Percentiles rank a stretch among this genome's conserved stretches.
Conservation (phyloP, 2,113 vertebrate species). For the Toxotes jaculatrix region DNA sequence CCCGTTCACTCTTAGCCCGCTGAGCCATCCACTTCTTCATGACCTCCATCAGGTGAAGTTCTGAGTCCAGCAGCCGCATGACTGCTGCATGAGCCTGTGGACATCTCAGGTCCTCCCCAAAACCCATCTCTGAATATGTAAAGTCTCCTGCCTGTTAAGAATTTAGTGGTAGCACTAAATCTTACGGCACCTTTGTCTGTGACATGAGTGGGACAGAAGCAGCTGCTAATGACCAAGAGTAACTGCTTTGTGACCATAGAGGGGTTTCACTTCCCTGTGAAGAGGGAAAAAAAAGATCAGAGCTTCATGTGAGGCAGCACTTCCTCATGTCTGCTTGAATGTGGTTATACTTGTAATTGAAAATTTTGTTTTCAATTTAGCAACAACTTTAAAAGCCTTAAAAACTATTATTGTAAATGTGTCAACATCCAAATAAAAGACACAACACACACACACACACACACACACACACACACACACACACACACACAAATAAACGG, state of each 20-base stretch:
- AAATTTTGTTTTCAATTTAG: constrained; percentile 41
- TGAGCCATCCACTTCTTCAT: constrained; percentile 98
- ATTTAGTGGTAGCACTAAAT: neutral
- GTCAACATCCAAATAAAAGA: neutral
- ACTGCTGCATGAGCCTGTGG: constrained; percentile 89
- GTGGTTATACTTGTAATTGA: neutral
- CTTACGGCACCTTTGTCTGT: neutral
- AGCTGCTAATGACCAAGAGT: constrained; percentile 43
- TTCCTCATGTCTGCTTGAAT: constrained; percentile 64
- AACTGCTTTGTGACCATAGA: constrained; percentile 28
- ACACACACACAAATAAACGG: neutral
- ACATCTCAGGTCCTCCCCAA: constrained; percentile 90
- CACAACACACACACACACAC: neutral
- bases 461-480: no score
- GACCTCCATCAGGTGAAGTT: constrained; percentile 94
- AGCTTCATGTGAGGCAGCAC: constrained; percentile 30
- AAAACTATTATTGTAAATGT: no score
- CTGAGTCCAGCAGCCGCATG: constrained; percentile 91
- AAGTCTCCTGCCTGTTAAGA: neutral
- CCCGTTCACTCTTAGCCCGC: constrained; percentile 92
- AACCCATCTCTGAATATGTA: constrained; percentile 85
- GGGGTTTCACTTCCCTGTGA: constrained; percentile 66
- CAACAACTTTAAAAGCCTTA: neutral
- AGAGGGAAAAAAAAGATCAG: neutral
- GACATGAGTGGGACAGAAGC: constrained; percentile 9